Conservation (phyloP, 2,888 invertebrate species). For the Aspidapion aeneum region DNA sequence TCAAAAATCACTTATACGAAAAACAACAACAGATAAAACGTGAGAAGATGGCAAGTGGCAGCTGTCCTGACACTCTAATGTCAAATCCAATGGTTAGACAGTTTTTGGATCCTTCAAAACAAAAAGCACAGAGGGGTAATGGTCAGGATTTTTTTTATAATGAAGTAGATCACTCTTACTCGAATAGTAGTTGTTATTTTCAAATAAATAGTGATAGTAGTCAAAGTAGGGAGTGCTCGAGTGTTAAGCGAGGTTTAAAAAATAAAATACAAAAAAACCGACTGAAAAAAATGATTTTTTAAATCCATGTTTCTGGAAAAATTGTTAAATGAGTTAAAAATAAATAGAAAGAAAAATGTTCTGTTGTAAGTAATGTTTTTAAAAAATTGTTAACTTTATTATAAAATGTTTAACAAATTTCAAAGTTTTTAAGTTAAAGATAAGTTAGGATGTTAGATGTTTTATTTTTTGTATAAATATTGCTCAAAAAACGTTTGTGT, state of each 20-base stretch:
- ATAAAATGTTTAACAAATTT: too few relatives aligned
- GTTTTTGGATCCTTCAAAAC: conserved; percentile 34
- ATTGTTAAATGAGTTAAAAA: too few relatives aligned
- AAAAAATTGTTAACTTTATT: too few relatives aligned
- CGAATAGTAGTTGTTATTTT: conserved; percentile 19
- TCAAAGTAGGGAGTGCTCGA: conserved; percentile 28
- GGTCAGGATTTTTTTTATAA: conserved; percentile 13
- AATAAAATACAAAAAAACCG: conserved; percentile 45
- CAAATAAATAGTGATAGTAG: neutral
- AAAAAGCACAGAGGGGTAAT: conserved; percentile 35
- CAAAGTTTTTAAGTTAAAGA: too few relatives aligned
- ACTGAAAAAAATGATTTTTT: conserved; percentile 13
- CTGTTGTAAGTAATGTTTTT: too few relatives aligned
- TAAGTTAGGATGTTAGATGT: too few relatives aligned
- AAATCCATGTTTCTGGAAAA: too few relatives aligned
- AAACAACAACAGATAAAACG: conserved; percentile 46
- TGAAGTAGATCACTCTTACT: conserved; percentile 38
- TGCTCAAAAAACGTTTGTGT: too few relatives aligned
- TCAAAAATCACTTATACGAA: conserved; percentile 68
- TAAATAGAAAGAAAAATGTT: too few relatives aligned
- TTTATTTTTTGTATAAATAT: too few relatives aligned
- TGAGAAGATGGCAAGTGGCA: conserved; percentile 29
- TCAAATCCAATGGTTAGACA: conserved; percentile 28
- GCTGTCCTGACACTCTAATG: conserved; percentile 13
- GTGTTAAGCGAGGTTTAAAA: conserved; percentile 45